Base-by-base conservation (phyloP, 2,113 vertebrate species). In the Marmota flaviventris region DNA sequence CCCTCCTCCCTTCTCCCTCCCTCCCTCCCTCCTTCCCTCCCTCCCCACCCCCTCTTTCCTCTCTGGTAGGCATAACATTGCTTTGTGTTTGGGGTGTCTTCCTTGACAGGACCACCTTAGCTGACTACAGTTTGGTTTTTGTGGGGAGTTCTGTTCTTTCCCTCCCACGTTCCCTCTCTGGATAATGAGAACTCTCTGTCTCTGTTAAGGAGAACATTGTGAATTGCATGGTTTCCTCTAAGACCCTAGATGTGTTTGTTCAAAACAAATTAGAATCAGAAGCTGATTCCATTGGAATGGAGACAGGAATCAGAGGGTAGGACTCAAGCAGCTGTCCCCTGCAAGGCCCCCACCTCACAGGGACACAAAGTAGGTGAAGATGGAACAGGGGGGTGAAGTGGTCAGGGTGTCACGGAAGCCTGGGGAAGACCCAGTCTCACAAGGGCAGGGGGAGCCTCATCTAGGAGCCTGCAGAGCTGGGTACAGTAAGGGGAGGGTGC, bases 341-440 rank as follows among this genome's bases (percentile, higher is more conserved):
- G 3, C 0, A 7, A 10, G 16, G 0, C 2, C 4, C 32, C 5
- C 18, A n/a, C 37, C 2, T 12, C 2, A 2, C 24, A 25, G 18
- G 2, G 53, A 76, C 0, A 1, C 8, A 13, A 25, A 34, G 69
- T 34, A 63, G 8, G 7, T 4, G 0, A 8, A 16, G 51, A 25
- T 14, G 8, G 48, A 8, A 25, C 6, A 1, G 13, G 0, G 0
- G 29, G 29, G 17, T 0, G 0, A 11, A 5, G 4, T 2, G 7
- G 20, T 24, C 0, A 29, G 27, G 3, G 42, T 6, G 16, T 70
- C 14, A 12, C 2, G 39, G 56, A 56, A 48, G 17, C 11, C 14
- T 10, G 0, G 65, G 51, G 11, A 12, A 29, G 32, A 20, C 8
- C 39, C 8, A 67, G 5, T 0, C 1, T 75, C 58, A 0, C 56